Percentiles rank a stretch among this genome's conserved stretches.
phyloP scores from a whole-genome alignment of 2,113 vertebrate genomes.

The Strix aluco region DNA sequence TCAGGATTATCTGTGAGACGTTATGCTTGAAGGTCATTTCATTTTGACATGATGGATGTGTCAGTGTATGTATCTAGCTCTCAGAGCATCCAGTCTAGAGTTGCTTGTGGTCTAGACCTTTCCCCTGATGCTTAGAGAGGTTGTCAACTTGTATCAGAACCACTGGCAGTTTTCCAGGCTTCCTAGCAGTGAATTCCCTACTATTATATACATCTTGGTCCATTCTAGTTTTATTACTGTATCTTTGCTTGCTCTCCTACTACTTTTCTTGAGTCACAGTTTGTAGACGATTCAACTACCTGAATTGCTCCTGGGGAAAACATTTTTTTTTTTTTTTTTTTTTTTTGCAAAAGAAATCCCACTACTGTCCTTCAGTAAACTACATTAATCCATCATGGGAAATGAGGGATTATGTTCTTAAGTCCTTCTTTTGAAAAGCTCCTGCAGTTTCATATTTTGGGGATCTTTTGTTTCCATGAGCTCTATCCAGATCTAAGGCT shows the following conservation, averaged over 20 bases:
- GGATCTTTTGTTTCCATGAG: background rate
- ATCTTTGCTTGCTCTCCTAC: background rate
- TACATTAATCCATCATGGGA: background rate
- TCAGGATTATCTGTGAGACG: background rate
- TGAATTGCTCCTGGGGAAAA: background rate
- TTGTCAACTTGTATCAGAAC: background rate
- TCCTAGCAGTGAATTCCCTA: background rate
- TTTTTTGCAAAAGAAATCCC: background rate
- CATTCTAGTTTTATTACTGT: background rate
- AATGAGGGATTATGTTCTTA: background rate
- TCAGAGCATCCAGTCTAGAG: background rate
- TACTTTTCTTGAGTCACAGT: background rate
- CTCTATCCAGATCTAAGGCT: background rate
- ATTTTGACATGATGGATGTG: background rate
- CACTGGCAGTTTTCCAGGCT: background rate
- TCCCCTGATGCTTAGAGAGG: background rate
- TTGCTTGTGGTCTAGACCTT: background rate
- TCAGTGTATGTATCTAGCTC: background rate
- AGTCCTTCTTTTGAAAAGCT: background rate
- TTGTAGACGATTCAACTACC: background rate
- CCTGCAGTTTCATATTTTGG: background rate
- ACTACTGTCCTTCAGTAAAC: background rate
- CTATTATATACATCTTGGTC: background rate
- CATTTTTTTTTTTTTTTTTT: background rate
- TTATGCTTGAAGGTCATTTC: background rate